These are phyloP conservation scores for Rhagologus leucostigma DNA, from an alignment of 2,113 vertebrate species.

Conservation along the genomic window DNA sequence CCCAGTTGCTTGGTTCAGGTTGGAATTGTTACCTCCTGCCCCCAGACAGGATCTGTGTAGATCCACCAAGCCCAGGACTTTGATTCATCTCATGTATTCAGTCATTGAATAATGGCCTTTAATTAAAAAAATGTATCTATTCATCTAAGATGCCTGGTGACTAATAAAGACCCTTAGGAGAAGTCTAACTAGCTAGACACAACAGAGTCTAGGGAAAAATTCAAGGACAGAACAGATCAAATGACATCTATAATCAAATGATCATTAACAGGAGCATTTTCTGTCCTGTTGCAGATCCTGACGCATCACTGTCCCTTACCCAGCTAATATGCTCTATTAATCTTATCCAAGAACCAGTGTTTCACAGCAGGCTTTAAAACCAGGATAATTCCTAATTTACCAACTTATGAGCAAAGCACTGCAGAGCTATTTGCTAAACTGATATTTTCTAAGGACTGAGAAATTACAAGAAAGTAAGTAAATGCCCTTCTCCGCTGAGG, in stretches of 20 bases:
- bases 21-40: background rate
- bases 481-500: background rate
- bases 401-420: background rate
- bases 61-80: background rate
- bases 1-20: background rate
- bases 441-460: background rate
- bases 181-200: background rate
- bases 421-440: background rate
- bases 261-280: conserved; percentile 1
- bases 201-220: background rate
- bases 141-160: background rate
- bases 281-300: background rate
- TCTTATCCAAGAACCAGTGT: background rate
- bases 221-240: background rate
- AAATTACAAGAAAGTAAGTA: background rate
- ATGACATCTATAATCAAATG: conserved; percentile 9
- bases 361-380: background rate
- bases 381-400: background rate
- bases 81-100: background rate
- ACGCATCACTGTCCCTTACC: background rate
- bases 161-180: conserved; percentile 18
- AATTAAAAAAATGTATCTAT: background rate
- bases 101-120: background rate
- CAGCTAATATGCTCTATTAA: background rate
- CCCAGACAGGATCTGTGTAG: background rate